These are phyloP conservation scores for Adineta ricciae DNA, from an alignment of 2,888 invertebrate genomes.

Conservation along the genomic window DNA sequence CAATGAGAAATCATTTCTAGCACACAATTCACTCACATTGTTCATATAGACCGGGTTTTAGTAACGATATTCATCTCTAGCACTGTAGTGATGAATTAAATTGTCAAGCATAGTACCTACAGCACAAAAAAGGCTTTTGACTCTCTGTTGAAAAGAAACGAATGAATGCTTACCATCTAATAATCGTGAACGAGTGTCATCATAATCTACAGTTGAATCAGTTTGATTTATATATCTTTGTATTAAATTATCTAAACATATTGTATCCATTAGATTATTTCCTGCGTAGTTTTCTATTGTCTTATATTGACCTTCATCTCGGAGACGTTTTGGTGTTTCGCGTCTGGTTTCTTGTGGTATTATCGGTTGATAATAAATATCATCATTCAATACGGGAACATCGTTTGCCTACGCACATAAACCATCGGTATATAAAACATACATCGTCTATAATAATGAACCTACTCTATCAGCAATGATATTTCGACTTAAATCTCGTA, in stretches of 20 bases:
- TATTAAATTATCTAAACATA: not conserved
- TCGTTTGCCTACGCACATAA: too few relatives aligned
- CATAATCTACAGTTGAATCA: not conserved
- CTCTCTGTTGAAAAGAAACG: too few relatives aligned
- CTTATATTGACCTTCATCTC: not conserved
- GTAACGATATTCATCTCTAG: not conserved
- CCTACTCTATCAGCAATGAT: not conserved
- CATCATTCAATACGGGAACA: too few relatives aligned
- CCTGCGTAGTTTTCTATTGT: not conserved
- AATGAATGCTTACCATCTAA: not conserved
- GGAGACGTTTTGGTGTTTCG: not conserved
- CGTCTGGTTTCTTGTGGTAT: too few relatives aligned
- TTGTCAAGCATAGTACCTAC: not conserved
- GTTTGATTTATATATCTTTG: not conserved
- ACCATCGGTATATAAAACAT: not conserved
- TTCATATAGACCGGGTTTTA: slow-evolving; percentile 30
- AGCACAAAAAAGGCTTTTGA: not conserved
- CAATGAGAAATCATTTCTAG: not conserved
- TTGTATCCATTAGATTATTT: not conserved
- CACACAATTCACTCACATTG: slow-evolving; percentile 13
- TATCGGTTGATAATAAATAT: too few relatives aligned
- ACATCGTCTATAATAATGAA: not conserved
- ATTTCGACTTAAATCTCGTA: not conserved
- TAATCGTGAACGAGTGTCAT: not conserved
- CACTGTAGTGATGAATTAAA: not conserved